Evolutionary conservation across 2,113 vertebrate species (phyloP).

Genomic region (Merops nubicus): DNA sequence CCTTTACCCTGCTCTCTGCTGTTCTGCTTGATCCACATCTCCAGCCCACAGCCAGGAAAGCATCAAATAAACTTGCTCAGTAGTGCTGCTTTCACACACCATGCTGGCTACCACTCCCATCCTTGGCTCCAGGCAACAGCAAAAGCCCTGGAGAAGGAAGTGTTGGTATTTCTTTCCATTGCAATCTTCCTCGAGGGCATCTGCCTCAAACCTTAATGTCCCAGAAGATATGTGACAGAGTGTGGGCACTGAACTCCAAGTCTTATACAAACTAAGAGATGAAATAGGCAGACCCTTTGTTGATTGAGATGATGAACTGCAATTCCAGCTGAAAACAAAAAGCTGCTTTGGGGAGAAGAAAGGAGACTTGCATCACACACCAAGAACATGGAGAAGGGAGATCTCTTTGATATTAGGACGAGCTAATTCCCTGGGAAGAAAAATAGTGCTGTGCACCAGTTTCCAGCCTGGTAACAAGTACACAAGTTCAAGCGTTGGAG

Average conservation of each 20-base stretch:
- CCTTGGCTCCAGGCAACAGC: background rate
- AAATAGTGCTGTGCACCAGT: background rate
- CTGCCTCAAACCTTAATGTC: background rate
- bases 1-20: background rate
- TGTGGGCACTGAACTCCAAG: background rate
- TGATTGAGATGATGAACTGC: background rate
- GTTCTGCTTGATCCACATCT: background rate
- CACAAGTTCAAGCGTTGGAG: background rate
- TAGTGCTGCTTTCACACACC: background rate
- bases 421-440: background rate
- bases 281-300: background rate
- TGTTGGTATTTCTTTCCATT: background rate
- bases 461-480: background rate
- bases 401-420: background rate
- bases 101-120: background rate
- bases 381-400: background rate
- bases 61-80: background rate
- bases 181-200: background rate
- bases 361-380: background rate
- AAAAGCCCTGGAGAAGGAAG: background rate
- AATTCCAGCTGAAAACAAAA: background rate
- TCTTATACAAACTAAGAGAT: background rate
- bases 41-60: background rate
- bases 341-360: background rate
- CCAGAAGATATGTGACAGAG: rapidly evolving